phyloP scores from a whole-genome alignment of 2,888 invertebrate species.

The Blastobasis adustella region DNA sequence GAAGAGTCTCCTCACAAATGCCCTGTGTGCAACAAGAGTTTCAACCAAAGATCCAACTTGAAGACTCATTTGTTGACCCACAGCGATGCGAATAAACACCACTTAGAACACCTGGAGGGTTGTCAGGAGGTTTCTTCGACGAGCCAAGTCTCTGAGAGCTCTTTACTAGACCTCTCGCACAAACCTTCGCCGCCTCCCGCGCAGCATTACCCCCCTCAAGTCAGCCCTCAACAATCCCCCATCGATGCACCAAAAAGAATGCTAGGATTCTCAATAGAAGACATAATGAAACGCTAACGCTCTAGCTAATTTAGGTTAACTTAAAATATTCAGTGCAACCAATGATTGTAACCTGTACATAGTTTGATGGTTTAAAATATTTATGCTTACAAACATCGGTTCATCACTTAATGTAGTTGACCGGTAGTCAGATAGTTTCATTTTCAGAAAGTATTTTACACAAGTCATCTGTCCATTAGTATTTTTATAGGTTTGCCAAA shows the following conservation, averaged over 20 bases:
- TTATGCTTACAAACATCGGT: not conserved
- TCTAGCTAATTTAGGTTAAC: slow-evolving; percentile 14
- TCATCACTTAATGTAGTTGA: not conserved
- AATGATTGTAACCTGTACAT: not conserved
- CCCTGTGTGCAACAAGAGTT: slow-evolving; percentile 89
- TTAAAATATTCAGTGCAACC: not conserved
- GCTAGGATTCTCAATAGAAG: slow-evolving; percentile 89
- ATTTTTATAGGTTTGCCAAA: slow-evolving; percentile 32
- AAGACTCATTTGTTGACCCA: slow-evolving; percentile 93
- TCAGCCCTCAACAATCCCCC: slow-evolving; percentile 49
- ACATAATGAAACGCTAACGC: slow-evolving; percentile 88
- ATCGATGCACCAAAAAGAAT: slow-evolving; percentile 58
- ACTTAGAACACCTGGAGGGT: slow-evolving; percentile 64
- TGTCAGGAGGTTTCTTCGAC: slow-evolving; percentile 71
- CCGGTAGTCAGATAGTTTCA: not conserved
- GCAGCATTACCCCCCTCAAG: slow-evolving; percentile 31
- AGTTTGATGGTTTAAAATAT: not conserved
- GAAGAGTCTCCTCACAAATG: slow-evolving; percentile 96
- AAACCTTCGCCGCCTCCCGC: slow-evolving; percentile 52
- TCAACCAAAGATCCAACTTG: slow-evolving; percentile 94
- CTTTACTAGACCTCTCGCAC: slow-evolving; percentile 75
- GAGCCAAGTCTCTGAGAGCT: slow-evolving; percentile 59
- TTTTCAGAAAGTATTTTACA: too few species aligned
- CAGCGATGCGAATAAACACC: slow-evolving; percentile 78
- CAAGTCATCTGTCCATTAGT: too few species aligned